Evolutionary conservation across 2,113 vertebrate species (phyloP), one percentile per base, ranked within the genome.

Genomic region (Clupea harengus): DNA sequence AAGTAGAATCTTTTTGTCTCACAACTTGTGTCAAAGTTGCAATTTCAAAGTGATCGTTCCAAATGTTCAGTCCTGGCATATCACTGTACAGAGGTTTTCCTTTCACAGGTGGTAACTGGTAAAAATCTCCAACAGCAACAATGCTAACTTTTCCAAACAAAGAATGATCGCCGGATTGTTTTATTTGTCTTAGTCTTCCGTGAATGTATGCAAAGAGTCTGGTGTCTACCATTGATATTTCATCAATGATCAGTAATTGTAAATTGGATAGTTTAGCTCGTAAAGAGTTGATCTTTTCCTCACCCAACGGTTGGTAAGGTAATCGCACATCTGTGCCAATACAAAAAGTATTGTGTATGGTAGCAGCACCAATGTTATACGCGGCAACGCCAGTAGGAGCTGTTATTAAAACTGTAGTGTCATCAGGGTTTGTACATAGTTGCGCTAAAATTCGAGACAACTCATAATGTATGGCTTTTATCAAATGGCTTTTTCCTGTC

Each of bases 81-180:
- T 85, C 87, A 81, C 45, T 3, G 85, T 7, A 87, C n/a, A 64
- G 47, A 22, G 81, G 8, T 20, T 18, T 82, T 0, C 81, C 86
- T 85, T 85, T 85, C 0, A 88, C 49, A 5, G 87, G 80, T 7
- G 46, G 50, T 8, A 87, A n/a, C 18, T 87, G 86, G 39, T 67
- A 87, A 44, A 82, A 87, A 75, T 86, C 85, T 20, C 86, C 83
- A 2, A 87, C 54, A 28, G 7, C 46, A 11, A 87, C 8, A 10
- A 88, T 17, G 4, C 64, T 57, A 0, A 88, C 81, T 60, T 85
- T 88, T 10, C 46, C 81, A 87, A 87, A 88, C 60, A 64, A n/a
- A 3, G 60, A 22, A 9, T 64, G 9, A 64, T 64, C 60, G 1
- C 84, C 67, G 39, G 47, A 44, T 18, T 85, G 84, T 44, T 85